A percentile compares a stretch with the other conserved stretches of the same genome.
These are phyloP conservation scores for Apotomis betuletana DNA, from an alignment of 2,888 invertebrate species.

Conservation along the genomic window DNA sequence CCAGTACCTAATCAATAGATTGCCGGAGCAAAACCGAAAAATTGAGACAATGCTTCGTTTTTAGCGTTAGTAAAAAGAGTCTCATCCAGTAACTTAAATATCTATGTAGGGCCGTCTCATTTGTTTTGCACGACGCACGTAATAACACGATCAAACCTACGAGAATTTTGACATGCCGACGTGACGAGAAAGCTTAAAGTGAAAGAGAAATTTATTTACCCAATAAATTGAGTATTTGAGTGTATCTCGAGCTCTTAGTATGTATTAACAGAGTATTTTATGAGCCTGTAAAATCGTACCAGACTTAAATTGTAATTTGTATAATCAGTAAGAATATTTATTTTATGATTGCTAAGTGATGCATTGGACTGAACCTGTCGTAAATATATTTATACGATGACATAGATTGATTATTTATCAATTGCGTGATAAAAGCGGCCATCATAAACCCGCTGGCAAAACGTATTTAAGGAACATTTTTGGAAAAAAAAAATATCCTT, in stretches of 20 bases:
- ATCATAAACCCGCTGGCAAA: no score
- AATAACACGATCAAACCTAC: conserved; percentile 43
- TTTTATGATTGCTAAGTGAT: not conserved
- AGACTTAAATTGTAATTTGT: not conserved
- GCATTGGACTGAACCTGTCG: no score
- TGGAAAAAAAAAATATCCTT: no score
- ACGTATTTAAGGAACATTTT: no score
- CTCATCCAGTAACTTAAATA: conserved; percentile 2
- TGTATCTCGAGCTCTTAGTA: conserved; percentile 9
- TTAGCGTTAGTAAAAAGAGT: not conserved
- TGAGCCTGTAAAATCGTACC: not conserved
- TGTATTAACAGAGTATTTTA: not conserved
- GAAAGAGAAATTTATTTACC: conserved; percentile 35
- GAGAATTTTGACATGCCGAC: conserved; percentile 41
- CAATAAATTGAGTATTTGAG: conserved; percentile 31
- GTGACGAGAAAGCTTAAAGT: conserved; percentile 37
- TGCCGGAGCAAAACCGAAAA: no score
- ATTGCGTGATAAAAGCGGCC: no score
- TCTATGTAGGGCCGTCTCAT: conserved; percentile 33
- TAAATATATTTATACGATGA: no score
- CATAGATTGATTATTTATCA: no score
- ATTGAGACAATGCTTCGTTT: no score
- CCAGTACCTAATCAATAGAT: no score
- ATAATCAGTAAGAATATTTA: not conserved
- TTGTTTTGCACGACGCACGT: conserved; percentile 43